Base-by-base conservation (phyloP, 2,888 invertebrate species). In the Lysandra bellargus region DNA sequence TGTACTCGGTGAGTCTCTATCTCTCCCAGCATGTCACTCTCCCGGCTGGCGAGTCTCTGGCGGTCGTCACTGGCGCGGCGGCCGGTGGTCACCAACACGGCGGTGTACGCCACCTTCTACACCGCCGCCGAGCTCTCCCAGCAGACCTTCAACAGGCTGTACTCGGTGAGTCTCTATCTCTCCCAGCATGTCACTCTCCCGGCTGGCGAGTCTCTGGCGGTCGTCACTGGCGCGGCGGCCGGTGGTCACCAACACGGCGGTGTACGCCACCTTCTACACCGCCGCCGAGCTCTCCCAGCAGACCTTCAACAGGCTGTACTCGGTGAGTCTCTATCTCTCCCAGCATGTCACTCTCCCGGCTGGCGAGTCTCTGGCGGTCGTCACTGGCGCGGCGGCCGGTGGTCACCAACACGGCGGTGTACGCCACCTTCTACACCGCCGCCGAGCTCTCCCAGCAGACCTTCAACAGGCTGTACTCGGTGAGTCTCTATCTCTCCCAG, bases 271-370 rank as follows among this genome's bases (percentile, higher is more conserved):
- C 0, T 96, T 98, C 84, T 98, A 97, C 88, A 96, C 96, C 0
- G 96, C 96, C 4, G 98, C 98, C 0, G 98, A 98, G 87, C 95
- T 97, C 80, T 96, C 97, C 0, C 98, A 98, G 87, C 98, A 98
- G 90, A 96, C 96, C 9, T 91, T 97, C 81, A 96, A 96, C 79
- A 97, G 95, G 85, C 95, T 96, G 86, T 90, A 96, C 81, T 86
- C 96, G 94, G 97, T 97, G 92, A 95, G 49, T 53, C 12, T 12
- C 49, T 53, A 12, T 53, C 49, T 53, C 49, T 49, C 9, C 9
- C 49, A 1, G 12, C 49, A 49, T 49, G 49, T 9, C 9, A 49
- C 49, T 53, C 49, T 53, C 12, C 12, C 12, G 49, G 49, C 49
- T 53, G 49, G 12, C 49, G 49, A 2, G 9, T 12, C 9, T 40